Evolutionary conservation across 2,113 vertebrate species (phyloP).

Genomic region (Ceyx melanurus): DNA sequence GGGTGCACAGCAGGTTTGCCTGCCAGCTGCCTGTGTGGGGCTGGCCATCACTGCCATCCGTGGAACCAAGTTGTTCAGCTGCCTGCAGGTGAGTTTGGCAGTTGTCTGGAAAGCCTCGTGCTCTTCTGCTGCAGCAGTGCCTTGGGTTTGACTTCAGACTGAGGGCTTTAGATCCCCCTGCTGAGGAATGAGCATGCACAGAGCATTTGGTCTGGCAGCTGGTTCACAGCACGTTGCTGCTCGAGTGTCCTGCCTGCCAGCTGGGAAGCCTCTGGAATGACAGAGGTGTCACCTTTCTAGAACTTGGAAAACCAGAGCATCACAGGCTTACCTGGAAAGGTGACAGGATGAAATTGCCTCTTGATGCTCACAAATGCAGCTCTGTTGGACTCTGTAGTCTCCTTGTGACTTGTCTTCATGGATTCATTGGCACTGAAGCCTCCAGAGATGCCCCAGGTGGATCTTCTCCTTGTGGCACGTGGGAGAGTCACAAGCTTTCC

Average conservation of each 20-base stretch:
- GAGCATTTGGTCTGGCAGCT: not conserved
- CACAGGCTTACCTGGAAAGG: not conserved
- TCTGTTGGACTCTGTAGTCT: not conserved
- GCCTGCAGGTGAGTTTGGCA: not conserved
- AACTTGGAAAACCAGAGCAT: not conserved
- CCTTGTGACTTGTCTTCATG: not conserved
- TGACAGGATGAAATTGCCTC: not conserved
- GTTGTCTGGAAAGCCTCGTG: not conserved
- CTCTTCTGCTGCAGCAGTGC: not conserved
- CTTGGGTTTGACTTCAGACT: not conserved
- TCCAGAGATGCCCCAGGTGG: not conserved
- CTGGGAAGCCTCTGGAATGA: not conserved
- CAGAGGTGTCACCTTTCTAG: not conserved
- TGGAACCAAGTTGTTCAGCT: not conserved
- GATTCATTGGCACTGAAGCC: not conserved
- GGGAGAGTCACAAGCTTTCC: not conserved
- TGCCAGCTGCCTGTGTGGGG: not conserved
- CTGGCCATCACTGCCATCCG: not conserved
- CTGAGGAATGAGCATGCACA: not conserved
- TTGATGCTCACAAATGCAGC: not conserved
- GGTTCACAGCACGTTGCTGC: not conserved
- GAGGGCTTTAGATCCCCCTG: not conserved
- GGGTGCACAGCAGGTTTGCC: not conserved
- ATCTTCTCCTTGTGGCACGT: not conserved
- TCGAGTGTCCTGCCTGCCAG: not conserved